Percentiles rank a stretch among this genome's conserved stretches.
Evolutionary conservation across 2,888 invertebrate genomes (phyloP).

Genomic region (Microctonus brassicae): DNA sequence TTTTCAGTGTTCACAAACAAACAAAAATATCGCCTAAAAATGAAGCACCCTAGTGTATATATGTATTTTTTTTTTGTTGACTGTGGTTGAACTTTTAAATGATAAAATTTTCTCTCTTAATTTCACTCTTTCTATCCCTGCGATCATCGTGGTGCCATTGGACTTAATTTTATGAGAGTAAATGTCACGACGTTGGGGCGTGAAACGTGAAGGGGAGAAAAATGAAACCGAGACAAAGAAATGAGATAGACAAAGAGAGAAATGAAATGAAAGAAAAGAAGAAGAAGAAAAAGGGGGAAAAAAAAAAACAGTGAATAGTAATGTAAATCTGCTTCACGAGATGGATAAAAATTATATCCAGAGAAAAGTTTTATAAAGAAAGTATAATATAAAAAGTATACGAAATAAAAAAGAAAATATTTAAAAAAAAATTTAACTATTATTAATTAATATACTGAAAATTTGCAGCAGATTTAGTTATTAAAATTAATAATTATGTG

Average conservation of each 20-base stretch:
- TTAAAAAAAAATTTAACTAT: too few species aligned
- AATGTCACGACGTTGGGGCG: slow-evolving; percentile 13
- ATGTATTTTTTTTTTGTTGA: too few species aligned
- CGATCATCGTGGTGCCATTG: slow-evolving; percentile 15
- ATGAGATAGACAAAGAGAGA: neutral
- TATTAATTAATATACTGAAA: too few species aligned
- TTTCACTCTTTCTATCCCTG: neutral
- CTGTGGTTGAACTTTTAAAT: neutral
- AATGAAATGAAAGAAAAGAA: neutral
- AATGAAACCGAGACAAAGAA: neutral
- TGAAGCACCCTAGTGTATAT: too few species aligned
- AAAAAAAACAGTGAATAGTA: too few species aligned
- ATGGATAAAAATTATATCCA: slow-evolving; percentile 64
- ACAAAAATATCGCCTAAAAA: too few species aligned
- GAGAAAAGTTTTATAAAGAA: neutral
- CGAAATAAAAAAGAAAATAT: too few species aligned
- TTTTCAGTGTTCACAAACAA: too few species aligned
- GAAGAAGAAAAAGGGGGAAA: neutral
- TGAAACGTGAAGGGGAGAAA: neutral
- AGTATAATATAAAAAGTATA: too few species aligned
- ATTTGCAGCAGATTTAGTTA: too few species aligned
- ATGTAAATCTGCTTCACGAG: slow-evolving; percentile 15
- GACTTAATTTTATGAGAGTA: slow-evolving; percentile 28
- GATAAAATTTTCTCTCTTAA: neutral
- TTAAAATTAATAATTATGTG: too few species aligned